Conservation (phyloP, 2,888 invertebrate genomes). For the Meteorus colon region DNA sequence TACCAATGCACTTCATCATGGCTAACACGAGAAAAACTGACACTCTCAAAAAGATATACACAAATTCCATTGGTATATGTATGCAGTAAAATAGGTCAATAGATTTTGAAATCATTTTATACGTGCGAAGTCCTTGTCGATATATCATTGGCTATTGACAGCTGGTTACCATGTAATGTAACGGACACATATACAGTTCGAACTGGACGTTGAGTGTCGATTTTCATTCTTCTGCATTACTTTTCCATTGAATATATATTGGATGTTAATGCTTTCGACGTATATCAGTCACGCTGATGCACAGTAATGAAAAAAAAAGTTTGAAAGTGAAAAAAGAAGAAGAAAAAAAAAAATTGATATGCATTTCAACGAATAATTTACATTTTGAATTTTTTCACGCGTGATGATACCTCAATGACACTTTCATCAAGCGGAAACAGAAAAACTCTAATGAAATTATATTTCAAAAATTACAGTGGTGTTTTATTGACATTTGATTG, state of each 20-base stretch:
- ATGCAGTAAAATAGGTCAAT: conserved; percentile 23
- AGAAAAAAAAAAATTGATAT: not conserved
- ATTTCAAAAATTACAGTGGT: no score
- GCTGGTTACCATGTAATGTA: conserved; percentile 29
- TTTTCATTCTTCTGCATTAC: conserved; percentile 2
- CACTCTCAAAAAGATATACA: not conserved
- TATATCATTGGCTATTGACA: conserved; percentile 41
- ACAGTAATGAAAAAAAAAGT: not conserved
- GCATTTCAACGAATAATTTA: conserved; percentile 7
- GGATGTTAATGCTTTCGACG: not conserved
- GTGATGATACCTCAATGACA: no score
- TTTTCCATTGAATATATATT: not conserved
- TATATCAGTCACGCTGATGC: not conserved
- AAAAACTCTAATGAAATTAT: no score
- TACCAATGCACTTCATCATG: conserved; percentile 9
- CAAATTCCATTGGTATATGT: not conserved
- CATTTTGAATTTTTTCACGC: no score
- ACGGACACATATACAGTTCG: not conserved
- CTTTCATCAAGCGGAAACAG: no score
- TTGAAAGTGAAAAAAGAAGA: no score
- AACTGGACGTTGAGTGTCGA: not conserved
- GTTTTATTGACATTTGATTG: not conserved
- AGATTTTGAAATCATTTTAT: conserved; percentile 36
- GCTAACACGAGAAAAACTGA: conserved; percentile 4
- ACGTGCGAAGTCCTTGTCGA: conserved; percentile 33